Percentiles rank a stretch among this genome's conserved stretches.
Conservation (phyloP, 1,140 invertebrate species). For the Brachionus koreanus region DNA sequence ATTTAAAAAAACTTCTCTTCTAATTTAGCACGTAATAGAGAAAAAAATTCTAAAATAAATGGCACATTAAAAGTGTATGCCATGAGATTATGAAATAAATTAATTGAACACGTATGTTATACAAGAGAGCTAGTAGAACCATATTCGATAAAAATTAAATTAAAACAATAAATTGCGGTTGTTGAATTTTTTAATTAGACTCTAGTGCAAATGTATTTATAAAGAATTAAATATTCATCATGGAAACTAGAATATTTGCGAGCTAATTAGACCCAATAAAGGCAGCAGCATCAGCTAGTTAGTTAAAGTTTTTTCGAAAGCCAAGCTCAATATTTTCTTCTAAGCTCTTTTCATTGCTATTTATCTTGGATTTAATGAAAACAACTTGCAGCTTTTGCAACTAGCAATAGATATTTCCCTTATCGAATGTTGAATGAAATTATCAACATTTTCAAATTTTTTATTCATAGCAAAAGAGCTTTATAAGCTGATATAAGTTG, state of each 20-base stretch:
- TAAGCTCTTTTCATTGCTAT: neutral
- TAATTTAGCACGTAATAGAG: neutral
- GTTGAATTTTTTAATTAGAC: neutral
- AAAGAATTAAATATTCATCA: neutral
- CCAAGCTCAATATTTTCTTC: neutral
- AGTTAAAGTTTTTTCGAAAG: neutral
- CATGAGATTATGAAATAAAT: neutral
- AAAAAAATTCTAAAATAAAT: neutral
- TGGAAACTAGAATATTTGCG: slow-evolving; percentile 1
- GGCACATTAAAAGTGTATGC: neutral
- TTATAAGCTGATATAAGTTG: neutral
- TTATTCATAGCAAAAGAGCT: neutral
- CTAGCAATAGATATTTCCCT: neutral
- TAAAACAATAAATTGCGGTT: neutral
- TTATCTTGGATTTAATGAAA: neutral
- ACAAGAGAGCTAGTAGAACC: neutral
- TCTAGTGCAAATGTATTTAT: neutral
- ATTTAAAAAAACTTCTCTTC: neutral
- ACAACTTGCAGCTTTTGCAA: neutral
- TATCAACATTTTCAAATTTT: neutral
- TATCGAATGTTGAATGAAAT: neutral
- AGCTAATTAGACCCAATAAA: neutral
- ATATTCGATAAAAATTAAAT: neutral
- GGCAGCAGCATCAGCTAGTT: neutral
- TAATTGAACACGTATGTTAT: neutral